These are phyloP conservation scores for Notothenia coriiceps DNA, from an alignment of 2,113 vertebrate species.

Conservation along the genomic window DNA sequence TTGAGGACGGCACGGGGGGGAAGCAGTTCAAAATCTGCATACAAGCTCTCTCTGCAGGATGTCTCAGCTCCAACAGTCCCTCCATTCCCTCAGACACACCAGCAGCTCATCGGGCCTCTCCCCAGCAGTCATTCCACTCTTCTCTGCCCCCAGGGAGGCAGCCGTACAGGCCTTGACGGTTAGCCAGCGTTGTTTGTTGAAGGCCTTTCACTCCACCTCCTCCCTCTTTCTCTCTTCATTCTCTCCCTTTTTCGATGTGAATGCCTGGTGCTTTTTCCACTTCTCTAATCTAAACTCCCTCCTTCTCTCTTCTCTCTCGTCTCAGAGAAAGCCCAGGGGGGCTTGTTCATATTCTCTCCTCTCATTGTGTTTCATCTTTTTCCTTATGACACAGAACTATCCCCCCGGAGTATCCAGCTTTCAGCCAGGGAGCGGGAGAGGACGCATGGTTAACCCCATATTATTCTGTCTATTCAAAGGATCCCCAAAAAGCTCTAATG, in stretches of 20 bases:
- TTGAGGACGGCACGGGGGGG: conserved; percentile 51
- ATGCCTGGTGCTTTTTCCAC: conserved; percentile 65
- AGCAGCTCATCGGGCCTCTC: conserved; percentile 63
- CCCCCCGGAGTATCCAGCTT: conserved; percentile 73
- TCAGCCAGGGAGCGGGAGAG: conserved; percentile 69
- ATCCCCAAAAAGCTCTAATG: conserved; percentile 64
- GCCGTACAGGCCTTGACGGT: conserved; percentile 61
- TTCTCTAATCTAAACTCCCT: conserved; percentile 74
- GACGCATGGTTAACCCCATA: conserved; percentile 83
- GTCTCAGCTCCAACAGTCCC: conserved; percentile 50
- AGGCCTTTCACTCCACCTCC: conserved; percentile 46
- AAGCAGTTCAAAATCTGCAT: conserved; percentile 64
- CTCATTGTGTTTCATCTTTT: conserved; percentile 80
- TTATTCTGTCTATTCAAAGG: conserved; percentile 80
- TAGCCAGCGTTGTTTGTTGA: conserved; percentile 65
- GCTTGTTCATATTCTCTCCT: conserved; percentile 79
- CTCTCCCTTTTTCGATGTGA: conserved; percentile 51
- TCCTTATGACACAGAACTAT: conserved; percentile 79
- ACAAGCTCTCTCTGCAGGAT: conserved; percentile 69
- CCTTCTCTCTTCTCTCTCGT: conserved; percentile 47
- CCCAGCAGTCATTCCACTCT: conserved; percentile 68
- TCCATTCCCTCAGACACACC: conserved; percentile 62
- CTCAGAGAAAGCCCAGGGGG: conserved; percentile 72
- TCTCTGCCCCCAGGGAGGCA: conserved; percentile 61
- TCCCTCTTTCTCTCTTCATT: conserved; percentile 49